Conservation (phyloP, 2,797 vertebrate genomes). For the Platalea minor region DNA sequence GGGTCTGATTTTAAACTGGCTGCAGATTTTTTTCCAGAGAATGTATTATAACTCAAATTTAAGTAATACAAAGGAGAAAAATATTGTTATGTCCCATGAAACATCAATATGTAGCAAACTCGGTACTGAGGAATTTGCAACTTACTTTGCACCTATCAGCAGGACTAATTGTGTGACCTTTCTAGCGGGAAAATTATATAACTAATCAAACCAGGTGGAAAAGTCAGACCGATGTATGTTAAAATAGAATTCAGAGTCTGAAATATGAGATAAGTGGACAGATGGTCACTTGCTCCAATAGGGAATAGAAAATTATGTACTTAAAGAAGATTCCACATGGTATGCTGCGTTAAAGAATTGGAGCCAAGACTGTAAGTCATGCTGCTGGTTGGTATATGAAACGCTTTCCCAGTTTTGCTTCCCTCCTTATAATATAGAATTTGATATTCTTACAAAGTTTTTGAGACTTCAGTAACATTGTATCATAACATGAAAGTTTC, state of each 20-base stretch:
- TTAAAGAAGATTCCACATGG: neutral
- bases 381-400: neutral
- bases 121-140: neutral
- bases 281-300: rapidly evolving
- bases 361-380: neutral
- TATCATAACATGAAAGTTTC: neutral
- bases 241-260: neutral
- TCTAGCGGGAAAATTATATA: neutral
- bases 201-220: neutral
- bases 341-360: neutral
- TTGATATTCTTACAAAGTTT: neutral
- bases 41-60: neutral
- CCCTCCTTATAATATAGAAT: neutral
- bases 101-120: neutral
- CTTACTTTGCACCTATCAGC: neutral
- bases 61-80: neutral
- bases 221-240: neutral
- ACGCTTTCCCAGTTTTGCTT: neutral
- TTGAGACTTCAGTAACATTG: neutral
- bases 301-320: neutral
- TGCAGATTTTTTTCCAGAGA: neutral
- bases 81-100: neutral
- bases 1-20: neutral
- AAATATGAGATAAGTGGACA: neutral
- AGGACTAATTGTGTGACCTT: neutral